These are phyloP conservation scores for Lomographa bimaculata DNA, from an alignment of 2,888 invertebrate species.

Conservation along the genomic window DNA sequence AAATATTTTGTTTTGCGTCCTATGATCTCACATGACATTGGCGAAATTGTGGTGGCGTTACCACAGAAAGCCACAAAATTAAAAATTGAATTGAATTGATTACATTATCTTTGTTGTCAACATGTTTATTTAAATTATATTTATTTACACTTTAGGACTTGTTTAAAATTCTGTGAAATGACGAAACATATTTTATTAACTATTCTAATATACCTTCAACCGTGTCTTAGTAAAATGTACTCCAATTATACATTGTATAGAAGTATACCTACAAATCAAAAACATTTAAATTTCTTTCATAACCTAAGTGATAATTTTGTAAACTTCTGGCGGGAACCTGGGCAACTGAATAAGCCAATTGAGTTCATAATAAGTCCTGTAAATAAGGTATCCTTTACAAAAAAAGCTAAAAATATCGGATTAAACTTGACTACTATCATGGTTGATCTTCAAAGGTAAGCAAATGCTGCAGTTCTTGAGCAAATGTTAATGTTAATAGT, in stretches of 20 bases:
- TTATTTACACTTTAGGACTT: no score
- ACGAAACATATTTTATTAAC: no score
- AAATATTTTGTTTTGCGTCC: no score
- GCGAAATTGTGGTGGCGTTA: no score
- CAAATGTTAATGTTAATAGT: no score
- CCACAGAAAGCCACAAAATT: no score
- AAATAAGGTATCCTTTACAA: constrained; percentile 38
- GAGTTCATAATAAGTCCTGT: constrained; percentile 59
- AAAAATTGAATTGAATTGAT: no score
- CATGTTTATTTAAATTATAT: no score
- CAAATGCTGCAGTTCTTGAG: no score
- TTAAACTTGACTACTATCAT: constrained; percentile 53
- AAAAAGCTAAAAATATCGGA: constrained; percentile 36
- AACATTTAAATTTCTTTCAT: constrained; percentile 51
- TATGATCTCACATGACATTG: no score
- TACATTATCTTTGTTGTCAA: no score
- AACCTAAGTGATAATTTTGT: constrained; percentile 43
- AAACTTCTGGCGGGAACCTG: constrained; percentile 60
- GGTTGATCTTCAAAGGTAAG: constrained; percentile 61
- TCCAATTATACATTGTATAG: constrained; percentile 59
- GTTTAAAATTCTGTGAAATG: constrained; percentile 10
- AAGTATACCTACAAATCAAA: constrained; percentile 46
- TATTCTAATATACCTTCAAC: no score
- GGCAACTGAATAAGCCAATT: constrained; percentile 44
- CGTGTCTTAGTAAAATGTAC: constrained; percentile 25